Conservation (phyloP, 2,888 invertebrate species). For the Spatulosminthurus flaviceps region DNA sequence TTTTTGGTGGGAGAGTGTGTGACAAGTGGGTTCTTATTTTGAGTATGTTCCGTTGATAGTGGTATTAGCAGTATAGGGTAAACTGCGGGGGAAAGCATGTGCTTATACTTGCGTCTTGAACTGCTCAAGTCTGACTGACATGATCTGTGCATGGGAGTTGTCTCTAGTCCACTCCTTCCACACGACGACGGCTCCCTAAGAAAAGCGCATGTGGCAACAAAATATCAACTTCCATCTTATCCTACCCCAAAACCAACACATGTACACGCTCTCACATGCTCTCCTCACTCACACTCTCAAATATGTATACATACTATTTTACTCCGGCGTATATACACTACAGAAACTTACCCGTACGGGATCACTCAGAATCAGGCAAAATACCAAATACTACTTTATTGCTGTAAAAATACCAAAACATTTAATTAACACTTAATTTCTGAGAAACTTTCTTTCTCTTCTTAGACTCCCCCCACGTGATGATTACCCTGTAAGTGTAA, state of each 20-base stretch:
- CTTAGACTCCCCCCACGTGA: too few species aligned
- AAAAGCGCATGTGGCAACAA: conserved; percentile 42
- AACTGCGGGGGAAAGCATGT: conserved; percentile 41
- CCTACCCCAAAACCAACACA: conserved; percentile 25
- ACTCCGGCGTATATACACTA: too few species aligned
- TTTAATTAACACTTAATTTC: too few species aligned
- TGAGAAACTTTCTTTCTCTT: too few species aligned
- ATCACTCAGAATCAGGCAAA: too few species aligned
- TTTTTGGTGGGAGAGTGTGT: not conserved
- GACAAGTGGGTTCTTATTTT: conserved; percentile 10
- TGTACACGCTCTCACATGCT: not conserved
- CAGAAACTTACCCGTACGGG: too few species aligned
- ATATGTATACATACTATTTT: too few species aligned
- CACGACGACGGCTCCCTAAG: not conserved
- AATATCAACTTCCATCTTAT: conserved; percentile 38
- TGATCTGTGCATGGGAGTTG: conserved; percentile 43
- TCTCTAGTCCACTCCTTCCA: conserved; percentile 44
- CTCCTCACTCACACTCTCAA: too few species aligned
- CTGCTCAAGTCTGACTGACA: conserved; percentile 49
- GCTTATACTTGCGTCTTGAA: conserved; percentile 36
- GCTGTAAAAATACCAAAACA: too few species aligned
- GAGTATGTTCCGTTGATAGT: conserved; percentile 6
- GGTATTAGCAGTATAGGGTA: not conserved
- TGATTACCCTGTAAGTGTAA: too few species aligned
- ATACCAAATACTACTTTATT: too few species aligned